A percentile compares a stretch with the other conserved stretches of the same genome.
phyloP scores from a whole-genome alignment of 2,113 vertebrate genomes.

The Oophaga pumilio region DNA sequence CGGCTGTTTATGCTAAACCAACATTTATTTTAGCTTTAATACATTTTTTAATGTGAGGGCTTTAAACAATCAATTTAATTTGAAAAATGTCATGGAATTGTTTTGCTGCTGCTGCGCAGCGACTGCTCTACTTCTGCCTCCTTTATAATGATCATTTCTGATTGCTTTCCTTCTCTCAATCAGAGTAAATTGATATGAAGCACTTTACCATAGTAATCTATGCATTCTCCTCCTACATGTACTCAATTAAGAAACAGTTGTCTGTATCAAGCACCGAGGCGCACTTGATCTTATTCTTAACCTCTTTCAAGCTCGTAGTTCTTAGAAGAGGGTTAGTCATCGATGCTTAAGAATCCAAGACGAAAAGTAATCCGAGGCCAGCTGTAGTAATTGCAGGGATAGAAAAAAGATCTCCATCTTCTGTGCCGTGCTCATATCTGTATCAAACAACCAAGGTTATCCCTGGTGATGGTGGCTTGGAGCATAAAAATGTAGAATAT shows the following conservation, averaged over 20 bases:
- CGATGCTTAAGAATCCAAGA: not conserved
- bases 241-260: constrained; percentile 26
- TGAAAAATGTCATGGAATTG: not conserved
- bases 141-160: not conserved
- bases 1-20: not conserved
- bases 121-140: not conserved
- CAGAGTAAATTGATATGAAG: not conserved
- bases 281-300: not conserved
- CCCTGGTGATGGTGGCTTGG: not conserved
- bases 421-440: not conserved
- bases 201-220: constrained; percentile 2
- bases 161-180: constrained; percentile 8
- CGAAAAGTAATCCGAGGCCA: not conserved
- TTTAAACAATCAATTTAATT: not conserved
- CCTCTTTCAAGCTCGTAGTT: not conserved
- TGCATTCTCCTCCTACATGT: constrained; percentile 5
- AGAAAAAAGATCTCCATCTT: not conserved
- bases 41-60: not conserved
- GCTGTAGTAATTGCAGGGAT: not conserved
- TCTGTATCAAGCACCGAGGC: not conserved
- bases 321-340: not conserved
- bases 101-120: not conserved
- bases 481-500: not conserved
- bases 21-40: constrained; percentile 4
- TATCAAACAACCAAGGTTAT: not conserved